phyloP scores from a whole-genome alignment of 1,140 invertebrate genomes.

The Phortica variegata region DNA sequence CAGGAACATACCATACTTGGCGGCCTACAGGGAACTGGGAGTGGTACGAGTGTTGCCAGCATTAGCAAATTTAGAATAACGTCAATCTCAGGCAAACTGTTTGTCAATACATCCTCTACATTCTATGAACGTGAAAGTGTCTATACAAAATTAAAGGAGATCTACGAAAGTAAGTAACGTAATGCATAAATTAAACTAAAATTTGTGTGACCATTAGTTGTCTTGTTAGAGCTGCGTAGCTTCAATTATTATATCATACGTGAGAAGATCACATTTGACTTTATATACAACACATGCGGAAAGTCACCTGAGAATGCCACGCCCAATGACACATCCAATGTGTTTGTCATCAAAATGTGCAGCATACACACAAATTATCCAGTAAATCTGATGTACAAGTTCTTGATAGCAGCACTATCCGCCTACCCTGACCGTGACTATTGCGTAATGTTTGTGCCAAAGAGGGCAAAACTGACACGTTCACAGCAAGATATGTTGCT shows the following conservation, averaged over 20 bases:
- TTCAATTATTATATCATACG: conserved; percentile 18
- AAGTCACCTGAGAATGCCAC: too few relatives aligned
- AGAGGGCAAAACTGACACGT: not conserved
- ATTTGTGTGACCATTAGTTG: not conserved
- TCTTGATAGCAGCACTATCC: conserved; percentile 27
- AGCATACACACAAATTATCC: conserved; percentile 18
- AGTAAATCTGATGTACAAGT: conserved; percentile 18
- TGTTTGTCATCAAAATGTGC: conserved; percentile 31
- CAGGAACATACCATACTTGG: not conserved
- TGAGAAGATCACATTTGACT: not conserved
- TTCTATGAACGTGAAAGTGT: conserved; percentile 21
- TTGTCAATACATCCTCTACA: not conserved
- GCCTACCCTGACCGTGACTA: conserved; percentile 45
- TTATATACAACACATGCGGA: conserved; percentile 15
- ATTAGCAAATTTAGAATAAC: conserved; percentile 16
- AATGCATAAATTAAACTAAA: not conserved
- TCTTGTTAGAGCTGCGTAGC: conserved; percentile 15
- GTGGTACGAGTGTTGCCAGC: conserved; percentile 25
- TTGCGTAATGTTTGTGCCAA: conserved; percentile 28
- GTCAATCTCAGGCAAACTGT: conserved; percentile 2
- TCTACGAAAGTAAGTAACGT: conserved; percentile 26
- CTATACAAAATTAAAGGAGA: conserved; percentile 20
- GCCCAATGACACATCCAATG: conserved; percentile 19
- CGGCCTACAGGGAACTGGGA: not conserved
- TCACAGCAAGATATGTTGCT: conserved; percentile 24